Conservation (phyloP, 2,888 invertebrate genomes). For the Volucella inanis region DNA sequence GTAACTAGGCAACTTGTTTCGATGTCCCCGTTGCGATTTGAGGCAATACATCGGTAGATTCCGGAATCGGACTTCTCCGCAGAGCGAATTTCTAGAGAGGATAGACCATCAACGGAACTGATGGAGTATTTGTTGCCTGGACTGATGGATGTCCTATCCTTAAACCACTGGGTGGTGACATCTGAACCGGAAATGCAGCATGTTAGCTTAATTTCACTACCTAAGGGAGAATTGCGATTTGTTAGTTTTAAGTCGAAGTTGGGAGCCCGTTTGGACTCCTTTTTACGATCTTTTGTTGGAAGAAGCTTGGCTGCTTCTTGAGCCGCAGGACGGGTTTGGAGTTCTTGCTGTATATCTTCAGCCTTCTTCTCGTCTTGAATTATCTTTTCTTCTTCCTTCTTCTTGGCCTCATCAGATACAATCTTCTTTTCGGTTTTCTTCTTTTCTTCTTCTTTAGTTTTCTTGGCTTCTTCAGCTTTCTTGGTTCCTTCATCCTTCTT, state of each 20-base stretch:
- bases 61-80: conserved; percentile 88
- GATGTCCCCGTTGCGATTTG: conserved; percentile 85
- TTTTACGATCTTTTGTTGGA: conserved; percentile 55
- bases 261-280: conserved; percentile 79
- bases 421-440: conserved; percentile 61
- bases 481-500: too few relatives aligned
- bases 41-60: conserved; percentile 91
- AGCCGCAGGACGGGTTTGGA: conserved; percentile 42
- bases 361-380: conserved; percentile 25
- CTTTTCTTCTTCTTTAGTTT: conserved; percentile 46
- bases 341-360: background rate
- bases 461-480: conserved; percentile 37
- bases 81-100: conserved; percentile 89
- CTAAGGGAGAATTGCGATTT: conserved; percentile 89
- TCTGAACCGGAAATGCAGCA: conserved; percentile 90
- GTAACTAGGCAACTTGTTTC: conserved; percentile 82
- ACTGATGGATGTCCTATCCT: conserved; percentile 86
- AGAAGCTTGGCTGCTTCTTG: conserved; percentile 22
- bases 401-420: conserved; percentile 72
- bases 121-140: conserved; percentile 78
- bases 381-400: conserved; percentile 54
- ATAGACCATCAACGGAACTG: conserved; percentile 85
- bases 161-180: conserved; percentile 89
- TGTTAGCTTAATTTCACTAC: conserved; percentile 89
- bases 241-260: conserved; percentile 86